Base-by-base conservation (phyloP, 2,113 vertebrate species). In the Alouatta palliata region DNA sequence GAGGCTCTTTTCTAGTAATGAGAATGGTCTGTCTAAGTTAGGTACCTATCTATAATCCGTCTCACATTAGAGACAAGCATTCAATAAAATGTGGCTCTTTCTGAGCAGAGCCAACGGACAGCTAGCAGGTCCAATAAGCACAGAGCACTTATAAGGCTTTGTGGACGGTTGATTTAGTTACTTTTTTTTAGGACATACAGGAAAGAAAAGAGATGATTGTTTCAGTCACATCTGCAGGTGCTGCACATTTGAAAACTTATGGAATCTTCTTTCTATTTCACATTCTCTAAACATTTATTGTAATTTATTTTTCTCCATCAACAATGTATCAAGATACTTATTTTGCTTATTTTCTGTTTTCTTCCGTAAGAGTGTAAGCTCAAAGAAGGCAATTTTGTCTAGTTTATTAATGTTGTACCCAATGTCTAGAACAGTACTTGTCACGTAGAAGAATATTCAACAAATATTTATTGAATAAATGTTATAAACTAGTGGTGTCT, bases 401-500 rank as follows among this genome's bases (percentile, higher is more conserved):
- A 6, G 91, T 95, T 91, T 88, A 45, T 82, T 91, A 89, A 66
- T 87, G 30, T 40, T 80, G 12, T 10, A 64, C 61, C 58, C 35
- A 94, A 58, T 21, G 61, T 52, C 37, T 87, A n/a, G 3, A 94
- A 79, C 1, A 87, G 25, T 90, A 73, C 17, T 49, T 76, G 27
- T 19, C 20, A 92, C 3, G 8, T 47, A 52, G 30, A 56, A 64
- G 30, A 54, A 61, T 81, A 83, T 47, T 95, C 47, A 76, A 56
- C 56, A 86, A 95, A 75, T 91, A 84, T 64, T 89, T 80, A n/a
- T 82, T 95, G 37, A 91, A 76, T 81, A 91, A 71, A 88, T 30
- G 71, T 73, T 64, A 82, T 0, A n/a, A 76, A 91, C 16, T 54
- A 5, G 7, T 32, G 43, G 64, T 93, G 30, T 81, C 52, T 68